A percentile compares a stretch with the other conserved stretches of the same genome.
phyloP scores from a whole-genome alignment of 2,113 vertebrate species.

The Pterocles gutturalis region DNA sequence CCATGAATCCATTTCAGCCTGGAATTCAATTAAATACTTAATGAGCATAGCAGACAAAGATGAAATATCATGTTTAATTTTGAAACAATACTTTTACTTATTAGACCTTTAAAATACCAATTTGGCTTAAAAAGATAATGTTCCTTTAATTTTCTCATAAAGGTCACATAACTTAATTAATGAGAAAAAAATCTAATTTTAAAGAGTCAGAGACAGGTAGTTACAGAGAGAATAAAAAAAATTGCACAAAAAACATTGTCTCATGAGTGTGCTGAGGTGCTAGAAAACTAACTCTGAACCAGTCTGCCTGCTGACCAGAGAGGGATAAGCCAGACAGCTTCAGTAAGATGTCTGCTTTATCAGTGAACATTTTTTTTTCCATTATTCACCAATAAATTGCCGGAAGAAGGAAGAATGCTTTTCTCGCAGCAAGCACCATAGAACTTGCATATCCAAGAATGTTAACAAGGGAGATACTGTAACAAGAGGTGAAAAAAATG shows the following conservation, averaged over 20 bases:
- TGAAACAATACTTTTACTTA: conserved; percentile 60
- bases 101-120: conserved; percentile 63
- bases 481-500: not conserved
- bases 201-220: conserved; percentile 8
- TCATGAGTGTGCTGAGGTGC: not conserved
- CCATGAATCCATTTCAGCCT: not conserved
- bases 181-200: conserved; percentile 36
- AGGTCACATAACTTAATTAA: conserved; percentile 67
- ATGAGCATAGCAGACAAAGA: conserved; percentile 63
- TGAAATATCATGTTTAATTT: conserved; percentile 65
- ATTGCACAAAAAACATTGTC: not conserved
- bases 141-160: conserved; percentile 66
- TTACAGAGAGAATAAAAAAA: conserved; percentile 21
- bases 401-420: not conserved
- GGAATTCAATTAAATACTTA: conserved; percentile 71
- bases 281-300: not conserved
- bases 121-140: conserved; percentile 60
- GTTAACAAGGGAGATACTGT: not conserved
- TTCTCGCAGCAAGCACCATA: not conserved
- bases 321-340: not conserved
- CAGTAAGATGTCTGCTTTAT: not conserved
- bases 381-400: not conserved
- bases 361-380: not conserved
- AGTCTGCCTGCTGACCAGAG: not conserved
- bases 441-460: not conserved